Evolutionary conservation across 2,113 vertebrate genomes (phyloP).

Genomic region (Cheilinus undulatus): DNA sequence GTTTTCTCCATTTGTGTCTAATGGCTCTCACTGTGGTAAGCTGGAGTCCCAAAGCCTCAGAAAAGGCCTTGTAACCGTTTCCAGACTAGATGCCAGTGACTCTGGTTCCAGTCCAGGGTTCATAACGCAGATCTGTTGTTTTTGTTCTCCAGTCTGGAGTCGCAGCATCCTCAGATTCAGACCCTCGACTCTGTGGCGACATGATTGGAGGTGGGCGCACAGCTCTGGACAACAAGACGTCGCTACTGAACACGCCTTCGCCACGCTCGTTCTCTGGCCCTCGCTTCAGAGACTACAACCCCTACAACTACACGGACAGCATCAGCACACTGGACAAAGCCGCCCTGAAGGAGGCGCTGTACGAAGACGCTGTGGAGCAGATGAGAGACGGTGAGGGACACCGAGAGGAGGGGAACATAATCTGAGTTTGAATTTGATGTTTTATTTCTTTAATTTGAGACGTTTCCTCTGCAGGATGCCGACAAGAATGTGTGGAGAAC

Average conservation of each 20-base stretch:
- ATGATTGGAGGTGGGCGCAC: slow-evolving; percentile 85
- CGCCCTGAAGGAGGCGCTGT: slow-evolving; percentile 88
- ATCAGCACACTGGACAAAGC: slow-evolving; percentile 87
- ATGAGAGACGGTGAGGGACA: slow-evolving; percentile 86
- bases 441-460: not conserved
- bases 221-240: slow-evolving; percentile 92
- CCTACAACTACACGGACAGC: slow-evolving; percentile 89
- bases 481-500: slow-evolving; percentile 78
- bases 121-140: not conserved
- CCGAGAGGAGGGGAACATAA: not conserved
- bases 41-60: too few species aligned
- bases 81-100: too few species aligned
- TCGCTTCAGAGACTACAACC: slow-evolving; percentile 89
- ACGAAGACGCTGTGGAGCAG: slow-evolving; percentile 89
- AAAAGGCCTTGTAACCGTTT: too few species aligned
- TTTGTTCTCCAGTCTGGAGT: slow-evolving; percentile 76
- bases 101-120: too few species aligned
- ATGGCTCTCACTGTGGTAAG: too few species aligned
- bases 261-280: slow-evolving; percentile 85
- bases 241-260: slow-evolving; percentile 88
- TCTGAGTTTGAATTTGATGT: not conserved
- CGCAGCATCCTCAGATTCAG: slow-evolving; percentile 67
- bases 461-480: slow-evolving; percentile 56
- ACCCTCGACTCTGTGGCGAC: slow-evolving; percentile 21
- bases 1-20: too few species aligned